A percentile compares a stretch with the other conserved stretches of the same genome.
phyloP scores from a whole-genome alignment of 2,113 vertebrate genomes.

The Pseudorectes ferrugineus region DNA sequence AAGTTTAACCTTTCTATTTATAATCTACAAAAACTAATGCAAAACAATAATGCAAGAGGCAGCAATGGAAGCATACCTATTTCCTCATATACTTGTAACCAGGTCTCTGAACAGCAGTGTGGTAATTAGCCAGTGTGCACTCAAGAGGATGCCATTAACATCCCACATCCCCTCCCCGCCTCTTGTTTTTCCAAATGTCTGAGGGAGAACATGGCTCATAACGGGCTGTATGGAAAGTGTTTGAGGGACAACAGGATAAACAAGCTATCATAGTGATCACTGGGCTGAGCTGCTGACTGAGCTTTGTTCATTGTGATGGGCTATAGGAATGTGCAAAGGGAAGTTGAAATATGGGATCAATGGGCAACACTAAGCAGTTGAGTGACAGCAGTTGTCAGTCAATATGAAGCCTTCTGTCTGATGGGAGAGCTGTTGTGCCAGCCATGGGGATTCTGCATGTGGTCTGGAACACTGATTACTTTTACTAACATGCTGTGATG shows the following conservation, averaged over 20 bases:
- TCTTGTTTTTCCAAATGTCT: not conserved
- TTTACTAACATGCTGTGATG: not conserved
- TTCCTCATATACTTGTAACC: not conserved
- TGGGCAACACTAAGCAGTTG: not conserved
- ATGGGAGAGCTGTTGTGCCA: not conserved
- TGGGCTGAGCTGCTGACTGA: not conserved
- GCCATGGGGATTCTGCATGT: not conserved
- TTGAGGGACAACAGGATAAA: not conserved
- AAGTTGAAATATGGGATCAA: not conserved
- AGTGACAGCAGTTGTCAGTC: not conserved
- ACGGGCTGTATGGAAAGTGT: not conserved
- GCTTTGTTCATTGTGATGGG: not conserved
- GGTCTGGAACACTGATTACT: not conserved
- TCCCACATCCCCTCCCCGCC: fast-evolving
- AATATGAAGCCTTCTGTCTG: not conserved
- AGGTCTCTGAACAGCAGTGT: not conserved
- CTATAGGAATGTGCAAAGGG: not conserved
- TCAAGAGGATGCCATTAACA: not conserved
- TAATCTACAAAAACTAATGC: not conserved
- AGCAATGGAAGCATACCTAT: not conserved
- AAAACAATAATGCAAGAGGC: not conserved
- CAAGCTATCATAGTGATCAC: not conserved
- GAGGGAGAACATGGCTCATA: not conserved
- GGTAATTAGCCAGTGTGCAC: not conserved
- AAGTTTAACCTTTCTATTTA: not conserved